Evolutionary conservation across 2,113 vertebrate species (phyloP).

Genomic region (Clarias magur): DNA sequence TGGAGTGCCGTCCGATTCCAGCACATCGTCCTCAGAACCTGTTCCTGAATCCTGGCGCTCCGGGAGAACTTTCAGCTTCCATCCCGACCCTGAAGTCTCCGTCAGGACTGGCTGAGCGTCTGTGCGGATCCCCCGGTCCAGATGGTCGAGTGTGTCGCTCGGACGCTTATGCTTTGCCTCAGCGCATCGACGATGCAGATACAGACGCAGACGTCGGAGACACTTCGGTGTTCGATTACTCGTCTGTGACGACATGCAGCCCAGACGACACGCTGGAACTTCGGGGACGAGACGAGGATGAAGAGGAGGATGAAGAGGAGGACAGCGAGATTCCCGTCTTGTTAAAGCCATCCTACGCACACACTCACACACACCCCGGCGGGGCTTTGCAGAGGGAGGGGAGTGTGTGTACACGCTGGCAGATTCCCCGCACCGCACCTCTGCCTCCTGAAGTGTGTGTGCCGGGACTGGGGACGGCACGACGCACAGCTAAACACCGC

Average conservation of each 20-base stretch:
- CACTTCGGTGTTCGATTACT: slow-evolving; percentile 75
- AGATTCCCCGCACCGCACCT: slow-evolving; percentile 71
- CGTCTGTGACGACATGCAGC: slow-evolving; percentile 74
- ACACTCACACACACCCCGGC: slow-evolving; percentile 47
- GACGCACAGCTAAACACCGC: neutral
- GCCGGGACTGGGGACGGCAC: slow-evolving; percentile 30
- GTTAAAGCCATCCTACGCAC: slow-evolving; percentile 66
- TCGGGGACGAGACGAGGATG: slow-evolving; percentile 51
- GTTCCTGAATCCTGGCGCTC: slow-evolving; percentile 30
- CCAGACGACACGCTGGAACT: slow-evolving; percentile 67
- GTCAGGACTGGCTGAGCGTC: slow-evolving; percentile 27
- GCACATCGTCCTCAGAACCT: slow-evolving; percentile 2
- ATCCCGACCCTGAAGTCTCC: slow-evolving; percentile 34
- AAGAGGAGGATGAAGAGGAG: slow-evolving; percentile 64
- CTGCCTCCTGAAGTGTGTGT: slow-evolving; percentile 48
- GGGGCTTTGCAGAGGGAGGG: slow-evolving; percentile 57
- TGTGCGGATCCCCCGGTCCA: slow-evolving; percentile 47
- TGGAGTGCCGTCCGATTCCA: neutral
- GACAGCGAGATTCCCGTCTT: slow-evolving; percentile 76
- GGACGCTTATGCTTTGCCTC: slow-evolving; percentile 25
- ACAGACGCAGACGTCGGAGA: slow-evolving; percentile 66
- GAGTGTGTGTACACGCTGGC: slow-evolving; percentile 71
- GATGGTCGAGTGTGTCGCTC: slow-evolving; percentile 42
- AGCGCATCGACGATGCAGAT: slow-evolving; percentile 57
- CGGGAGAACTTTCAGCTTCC: neutral